Conservation (phyloP, 2,113 vertebrate genomes). For the Callospermophilus lateralis region DNA sequence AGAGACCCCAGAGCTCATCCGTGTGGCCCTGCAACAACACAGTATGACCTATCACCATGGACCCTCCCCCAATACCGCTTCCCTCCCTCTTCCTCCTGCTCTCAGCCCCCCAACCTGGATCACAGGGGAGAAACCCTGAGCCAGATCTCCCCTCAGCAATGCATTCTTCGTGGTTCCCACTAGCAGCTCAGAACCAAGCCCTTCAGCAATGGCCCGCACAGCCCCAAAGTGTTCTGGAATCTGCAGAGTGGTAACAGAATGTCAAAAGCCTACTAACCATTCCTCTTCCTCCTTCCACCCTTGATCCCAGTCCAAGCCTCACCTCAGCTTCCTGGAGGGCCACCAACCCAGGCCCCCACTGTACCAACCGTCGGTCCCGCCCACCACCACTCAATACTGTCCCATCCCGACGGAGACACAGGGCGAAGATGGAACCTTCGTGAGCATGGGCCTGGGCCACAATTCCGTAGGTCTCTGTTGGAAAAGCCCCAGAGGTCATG, state of each 20-base stretch:
- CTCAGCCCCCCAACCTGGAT: conserved; percentile 89
- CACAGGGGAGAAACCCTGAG: conserved; percentile 92
- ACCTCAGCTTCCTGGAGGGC: conserved; percentile 95
- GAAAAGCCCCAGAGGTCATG: conserved; percentile 13
- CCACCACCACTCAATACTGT: conserved; percentile 94
- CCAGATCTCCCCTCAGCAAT: conserved; percentile 91
- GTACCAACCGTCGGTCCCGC: conserved; percentile 93
- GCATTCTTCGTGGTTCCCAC: conserved; percentile 95
- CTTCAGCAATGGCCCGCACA: conserved; percentile 92
- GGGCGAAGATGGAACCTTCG: conserved; percentile 95
- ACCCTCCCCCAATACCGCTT: not conserved
- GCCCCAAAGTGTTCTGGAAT: conserved; percentile 94
- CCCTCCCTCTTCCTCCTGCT: not conserved
- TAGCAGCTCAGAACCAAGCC: conserved; percentile 91
- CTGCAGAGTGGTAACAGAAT: conserved; percentile 75
- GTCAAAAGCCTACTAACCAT: not conserved
- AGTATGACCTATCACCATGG: not conserved
- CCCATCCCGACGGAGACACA: conserved; percentile 91
- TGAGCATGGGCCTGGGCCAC: conserved; percentile 94
- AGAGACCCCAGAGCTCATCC: conserved; percentile 95
- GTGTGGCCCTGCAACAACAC: conserved; percentile 90
- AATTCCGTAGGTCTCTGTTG: conserved; percentile 94
- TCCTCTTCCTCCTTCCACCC: not conserved
- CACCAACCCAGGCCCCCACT: conserved; percentile 92
- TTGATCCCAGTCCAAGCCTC: conserved; percentile 51